Evolutionary conservation across 37 sponge, comb jelly and placozoan species (phyloP).

Genomic region (Halisarca cf. caerulea): DNA sequence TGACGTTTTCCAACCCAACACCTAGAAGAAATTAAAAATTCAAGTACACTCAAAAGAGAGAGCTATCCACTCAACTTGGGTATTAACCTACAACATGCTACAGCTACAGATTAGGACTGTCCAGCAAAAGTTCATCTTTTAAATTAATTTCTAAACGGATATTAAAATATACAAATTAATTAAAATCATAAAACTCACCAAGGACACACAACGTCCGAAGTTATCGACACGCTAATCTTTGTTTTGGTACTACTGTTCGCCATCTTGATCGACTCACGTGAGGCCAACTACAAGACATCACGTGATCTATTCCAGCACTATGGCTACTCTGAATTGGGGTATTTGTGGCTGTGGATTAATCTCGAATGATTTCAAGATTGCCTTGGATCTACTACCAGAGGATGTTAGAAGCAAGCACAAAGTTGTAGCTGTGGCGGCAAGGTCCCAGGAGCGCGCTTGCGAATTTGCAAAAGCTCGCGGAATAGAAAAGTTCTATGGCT

Average conservation of each 20-base stretch:
- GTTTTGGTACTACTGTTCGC: not conserved
- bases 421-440: constrained; percentile 74
- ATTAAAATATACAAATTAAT: not conserved
- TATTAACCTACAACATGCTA: no score
- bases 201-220: constrained; percentile 65
- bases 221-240: constrained; percentile 44
- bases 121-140: no score
- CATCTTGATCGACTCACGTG: no score
- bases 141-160: no score
- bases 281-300: no score
- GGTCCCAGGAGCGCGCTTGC: constrained; percentile 55
- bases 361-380: constrained; percentile 80
- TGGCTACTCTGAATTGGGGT: constrained; percentile 69
- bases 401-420: constrained; percentile 47
- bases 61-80: no score
- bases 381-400: constrained; percentile 61
- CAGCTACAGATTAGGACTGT: no score
- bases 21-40: not conserved
- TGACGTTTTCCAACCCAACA: constrained; percentile 42
- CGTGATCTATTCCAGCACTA: no score
- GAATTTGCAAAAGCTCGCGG: constrained; percentile 63
- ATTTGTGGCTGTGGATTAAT: constrained; percentile 81
- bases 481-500: constrained; percentile 74
- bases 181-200: constrained; percentile 41
- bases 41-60: no score